Conservation (phyloP, 2,888 invertebrate genomes). For the Dicranocentrus wangi region DNA sequence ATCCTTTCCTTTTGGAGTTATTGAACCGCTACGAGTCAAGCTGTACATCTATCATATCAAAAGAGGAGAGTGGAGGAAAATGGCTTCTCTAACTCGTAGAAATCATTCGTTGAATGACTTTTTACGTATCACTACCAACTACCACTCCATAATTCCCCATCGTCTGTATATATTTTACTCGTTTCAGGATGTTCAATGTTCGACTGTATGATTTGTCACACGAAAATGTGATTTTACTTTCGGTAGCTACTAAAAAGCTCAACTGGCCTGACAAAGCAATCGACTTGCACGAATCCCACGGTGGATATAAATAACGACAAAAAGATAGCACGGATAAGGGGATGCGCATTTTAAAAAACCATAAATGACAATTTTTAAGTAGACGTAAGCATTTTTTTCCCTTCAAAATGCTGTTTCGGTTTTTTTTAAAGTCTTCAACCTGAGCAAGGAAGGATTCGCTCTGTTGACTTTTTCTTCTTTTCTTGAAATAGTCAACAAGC, state of each 20-base stretch:
- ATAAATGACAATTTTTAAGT: neutral
- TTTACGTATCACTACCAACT: no score
- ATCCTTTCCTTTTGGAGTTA: conserved; percentile 40
- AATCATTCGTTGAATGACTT: no score
- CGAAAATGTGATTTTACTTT: neutral
- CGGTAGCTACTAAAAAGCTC: neutral
- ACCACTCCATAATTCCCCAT: conserved; percentile 7
- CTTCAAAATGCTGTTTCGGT: conserved; percentile 34
- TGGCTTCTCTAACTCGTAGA: no score
- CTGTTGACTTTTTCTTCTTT: conserved; percentile 56
- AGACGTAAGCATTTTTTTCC: no score
- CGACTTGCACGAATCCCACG: no score
- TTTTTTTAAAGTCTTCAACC: conserved; percentile 35
- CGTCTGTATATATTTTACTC: neutral
- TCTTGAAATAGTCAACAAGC: conserved; percentile 24
- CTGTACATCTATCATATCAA: no score
- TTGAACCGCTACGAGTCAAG: conserved; percentile 13
- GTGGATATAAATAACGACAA: no score
- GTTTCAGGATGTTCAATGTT: neutral
- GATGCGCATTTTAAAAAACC: neutral
- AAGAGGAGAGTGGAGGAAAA: no score
- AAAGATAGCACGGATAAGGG: no score
- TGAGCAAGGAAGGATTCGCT: conserved; percentile 49
- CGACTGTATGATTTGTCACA: conserved; percentile 4
- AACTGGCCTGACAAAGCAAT: no score